Evolutionary conservation across 2,888 invertebrate species (phyloP).

Genomic region (Graphium colonna): DNA sequence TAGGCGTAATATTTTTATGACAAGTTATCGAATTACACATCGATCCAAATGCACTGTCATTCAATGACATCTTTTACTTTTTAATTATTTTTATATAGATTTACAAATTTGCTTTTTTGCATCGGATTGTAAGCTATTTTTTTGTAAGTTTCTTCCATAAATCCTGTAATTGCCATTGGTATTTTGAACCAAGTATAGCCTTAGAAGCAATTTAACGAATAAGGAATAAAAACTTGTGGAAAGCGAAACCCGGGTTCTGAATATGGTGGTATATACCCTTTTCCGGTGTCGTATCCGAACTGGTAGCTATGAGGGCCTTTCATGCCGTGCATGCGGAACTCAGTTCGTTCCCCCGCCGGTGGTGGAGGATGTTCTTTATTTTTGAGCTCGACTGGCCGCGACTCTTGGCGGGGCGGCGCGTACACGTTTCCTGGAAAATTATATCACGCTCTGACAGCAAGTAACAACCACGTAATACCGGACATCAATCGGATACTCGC

Average conservation of each 20-base stretch:
- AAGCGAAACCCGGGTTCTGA: no score
- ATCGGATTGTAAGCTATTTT: not conserved
- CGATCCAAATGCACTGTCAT: no score
- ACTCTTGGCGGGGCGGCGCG: conserved; percentile 43
- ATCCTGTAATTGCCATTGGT: not conserved
- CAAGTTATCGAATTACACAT: no score
- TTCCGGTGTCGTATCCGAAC: conserved; percentile 91
- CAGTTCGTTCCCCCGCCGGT: conserved; percentile 76
- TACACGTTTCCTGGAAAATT: conserved; percentile 47
- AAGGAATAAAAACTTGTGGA: no score
- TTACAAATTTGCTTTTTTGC: no score
- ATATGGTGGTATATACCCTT: no score
- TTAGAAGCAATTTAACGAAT: no score
- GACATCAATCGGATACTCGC: not conserved
- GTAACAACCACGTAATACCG: conserved; percentile 3
- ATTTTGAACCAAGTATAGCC: no score
- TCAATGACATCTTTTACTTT: no score
- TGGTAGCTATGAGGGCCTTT: conserved; percentile 90
- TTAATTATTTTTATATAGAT: no score
- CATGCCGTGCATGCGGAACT: conserved; percentile 91
- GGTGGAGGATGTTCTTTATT: conserved; percentile 41
- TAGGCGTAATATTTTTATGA: no score
- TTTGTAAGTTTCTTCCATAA: not conserved
- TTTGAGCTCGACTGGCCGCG: conserved; percentile 34
- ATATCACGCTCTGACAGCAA: conserved; percentile 7